Percentiles rank a stretch among this genome's conserved stretches.
Evolutionary conservation across 2,888 invertebrate species (phyloP).

Genomic region (Lottia scabra): DNA sequence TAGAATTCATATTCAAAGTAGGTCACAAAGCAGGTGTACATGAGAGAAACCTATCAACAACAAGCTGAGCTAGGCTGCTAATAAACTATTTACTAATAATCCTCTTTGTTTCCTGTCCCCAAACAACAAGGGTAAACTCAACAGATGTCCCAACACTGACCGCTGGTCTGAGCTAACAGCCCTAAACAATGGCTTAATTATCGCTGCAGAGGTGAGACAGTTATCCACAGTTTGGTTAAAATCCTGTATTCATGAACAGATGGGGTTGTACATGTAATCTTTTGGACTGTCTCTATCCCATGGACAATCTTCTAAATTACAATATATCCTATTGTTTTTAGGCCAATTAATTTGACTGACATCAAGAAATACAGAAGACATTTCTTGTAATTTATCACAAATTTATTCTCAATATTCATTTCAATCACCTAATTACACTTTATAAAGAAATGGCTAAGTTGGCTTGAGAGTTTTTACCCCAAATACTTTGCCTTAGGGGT

Average conservation of each 20-base stretch:
- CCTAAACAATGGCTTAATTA: neutral
- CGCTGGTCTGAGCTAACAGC: slow-evolving; percentile 1
- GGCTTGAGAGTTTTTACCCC: too few species aligned
- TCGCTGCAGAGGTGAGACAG: neutral
- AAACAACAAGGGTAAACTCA: neutral
- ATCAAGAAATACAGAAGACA: too few species aligned
- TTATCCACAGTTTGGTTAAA: neutral
- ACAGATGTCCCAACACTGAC: neutral
- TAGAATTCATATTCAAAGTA: neutral
- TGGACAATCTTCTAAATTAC: too few species aligned
- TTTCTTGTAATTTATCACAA: too few species aligned
- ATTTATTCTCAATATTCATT: too few species aligned
- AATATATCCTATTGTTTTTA: too few species aligned
- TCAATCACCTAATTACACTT: too few species aligned
- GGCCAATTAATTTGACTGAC: too few species aligned
- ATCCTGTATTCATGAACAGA: slow-evolving; percentile 1
- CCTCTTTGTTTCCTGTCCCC: neutral
- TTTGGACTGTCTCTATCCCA: too few species aligned
- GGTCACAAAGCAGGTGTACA: slow-evolving; percentile 2
- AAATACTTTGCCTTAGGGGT: too few species aligned
- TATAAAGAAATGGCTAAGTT: too few species aligned
- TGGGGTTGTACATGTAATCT: neutral
- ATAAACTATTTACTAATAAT: neutral
- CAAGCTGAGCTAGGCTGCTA: neutral
- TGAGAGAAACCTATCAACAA: neutral